A percentile compares a stretch with the other conserved stretches of the same genome.
Evolutionary conservation across 1,140 invertebrate genomes (phyloP).

Genomic region (Drosophila pachea): DNA sequence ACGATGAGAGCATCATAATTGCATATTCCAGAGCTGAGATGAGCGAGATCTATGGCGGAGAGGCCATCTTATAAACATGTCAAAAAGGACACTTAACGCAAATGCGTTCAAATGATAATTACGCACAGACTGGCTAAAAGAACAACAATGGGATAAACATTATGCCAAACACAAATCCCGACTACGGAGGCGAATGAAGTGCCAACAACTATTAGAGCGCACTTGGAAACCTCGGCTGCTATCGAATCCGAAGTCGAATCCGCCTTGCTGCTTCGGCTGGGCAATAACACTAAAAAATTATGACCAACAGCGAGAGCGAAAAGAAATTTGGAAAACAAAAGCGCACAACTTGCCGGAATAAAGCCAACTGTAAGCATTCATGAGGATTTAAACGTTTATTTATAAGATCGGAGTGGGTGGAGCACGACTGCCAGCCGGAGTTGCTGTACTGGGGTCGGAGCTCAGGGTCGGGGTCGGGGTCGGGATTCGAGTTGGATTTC

Average conservation of each 20-base stretch:
- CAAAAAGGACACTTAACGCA: constrained; percentile 75
- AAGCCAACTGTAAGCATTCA: constrained; percentile 76
- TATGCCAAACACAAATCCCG: constrained; percentile 36
- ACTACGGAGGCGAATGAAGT: constrained; percentile 54
- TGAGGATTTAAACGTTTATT: constrained; percentile 76
- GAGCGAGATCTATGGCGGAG: constrained; percentile 42
- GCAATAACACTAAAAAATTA: constrained; percentile 77
- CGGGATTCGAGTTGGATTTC: too few species aligned
- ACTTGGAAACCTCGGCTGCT: constrained; percentile 53
- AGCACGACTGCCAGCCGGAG: not conserved
- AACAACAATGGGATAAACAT: constrained; percentile 44
- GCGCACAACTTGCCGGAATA: constrained; percentile 60
- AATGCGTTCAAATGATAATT: constrained; percentile 76
- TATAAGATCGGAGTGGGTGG: constrained; percentile 48
- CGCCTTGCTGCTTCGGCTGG: constrained; percentile 53
- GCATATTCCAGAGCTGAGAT: constrained; percentile 13
- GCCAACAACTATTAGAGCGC: constrained; percentile 75
- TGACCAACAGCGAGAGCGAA: constrained; percentile 48
- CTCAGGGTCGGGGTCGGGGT: too few species aligned
- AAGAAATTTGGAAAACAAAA: constrained; percentile 72
- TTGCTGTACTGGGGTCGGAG: not conserved
- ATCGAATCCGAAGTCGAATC: constrained; percentile 44
- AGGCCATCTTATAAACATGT: constrained; percentile 72
- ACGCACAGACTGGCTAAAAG: constrained; percentile 40
- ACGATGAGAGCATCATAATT: constrained; percentile 19